Base-by-base conservation (phyloP, 2,113 vertebrate species). In the Lepisosteus osseus region DNA sequence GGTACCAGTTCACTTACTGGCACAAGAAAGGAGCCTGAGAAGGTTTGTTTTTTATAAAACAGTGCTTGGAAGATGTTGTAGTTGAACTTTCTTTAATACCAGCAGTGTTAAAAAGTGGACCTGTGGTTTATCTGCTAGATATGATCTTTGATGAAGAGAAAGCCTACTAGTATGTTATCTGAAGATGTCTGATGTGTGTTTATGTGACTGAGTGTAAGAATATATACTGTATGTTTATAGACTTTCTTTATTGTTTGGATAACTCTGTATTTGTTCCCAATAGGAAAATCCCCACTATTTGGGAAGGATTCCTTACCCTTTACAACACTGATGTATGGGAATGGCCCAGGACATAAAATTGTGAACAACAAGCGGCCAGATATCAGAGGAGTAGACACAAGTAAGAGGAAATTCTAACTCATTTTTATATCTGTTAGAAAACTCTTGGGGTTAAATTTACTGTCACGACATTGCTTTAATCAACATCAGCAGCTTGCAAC, bases 261-360 rank as follows among this genome's bases (percentile, higher is more conserved):
- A 42, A 13, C 59, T 51, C 42, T 4, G 7, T 67, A 45, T 76
- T 11, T 45, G 15, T 80, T 11, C 71, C 67, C 77, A 0, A 29
- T 73, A 92, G 90, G 90, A 75, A 91, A 91, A 80, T 91, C 90
- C 73, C 89, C 88, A 0, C 69, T 92, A 42, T 92, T 81, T 78
- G 91, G 69, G 0, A 3, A 2, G 9, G 91, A 93, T 71, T 29
- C 86, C n/a, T 41, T 84, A 54, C 91, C 90, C 3, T 91, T 77
- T 81, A 92, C 91, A 51, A 90, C 84, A 0, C 82, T 93, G 72
- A 89, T 91, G 87, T 92, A 92, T 0, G 90, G 90, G n/a, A 93
- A 88, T 0, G 90, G 91, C n/a, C 90, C 91, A 0, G 90, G 91
- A 45, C 72, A 90, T 77, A 88, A 90, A 78, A 76, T 83, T 0